A percentile compares a stretch with the other conserved stretches of the same genome.
These are phyloP conservation scores for Cnemophilus loriae DNA, from an alignment of 2,113 vertebrate species.

Conservation along the genomic window DNA sequence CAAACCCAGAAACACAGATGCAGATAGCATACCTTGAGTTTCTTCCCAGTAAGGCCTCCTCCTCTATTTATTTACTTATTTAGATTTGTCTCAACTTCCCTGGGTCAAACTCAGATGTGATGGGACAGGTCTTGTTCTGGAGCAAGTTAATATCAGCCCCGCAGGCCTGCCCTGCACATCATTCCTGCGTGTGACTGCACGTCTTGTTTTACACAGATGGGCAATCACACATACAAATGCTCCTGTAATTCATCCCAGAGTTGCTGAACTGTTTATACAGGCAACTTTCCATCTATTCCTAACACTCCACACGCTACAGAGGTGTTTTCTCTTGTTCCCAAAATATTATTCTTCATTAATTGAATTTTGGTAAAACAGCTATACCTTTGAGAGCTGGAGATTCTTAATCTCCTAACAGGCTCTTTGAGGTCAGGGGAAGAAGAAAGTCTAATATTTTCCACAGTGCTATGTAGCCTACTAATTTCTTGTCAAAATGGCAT, in stretches of 20 bases:
- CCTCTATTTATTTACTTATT: neutral
- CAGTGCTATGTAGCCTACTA: neutral
- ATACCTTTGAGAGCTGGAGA: conserved; percentile 8
- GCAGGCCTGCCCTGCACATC: neutral
- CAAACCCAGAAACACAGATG: neutral
- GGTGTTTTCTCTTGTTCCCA: conserved; percentile 28
- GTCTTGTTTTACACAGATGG: neutral
- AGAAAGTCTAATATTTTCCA: neutral
- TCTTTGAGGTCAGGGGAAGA: neutral
- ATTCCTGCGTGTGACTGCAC: neutral
- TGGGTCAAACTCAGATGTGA: neutral
- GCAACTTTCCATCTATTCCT: conserved; percentile 14
- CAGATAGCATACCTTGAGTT: neutral
- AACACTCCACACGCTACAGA: neutral
- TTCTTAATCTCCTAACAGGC: neutral
- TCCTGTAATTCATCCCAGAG: conserved; percentile 11
- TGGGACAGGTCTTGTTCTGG: neutral
- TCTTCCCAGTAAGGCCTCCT: neutral
- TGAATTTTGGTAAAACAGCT: neutral
- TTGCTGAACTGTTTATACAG: neutral
- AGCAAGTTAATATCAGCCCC: neutral
- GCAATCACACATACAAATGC: conserved; percentile 3
- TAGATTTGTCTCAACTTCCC: neutral
- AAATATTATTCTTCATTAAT: conserved; percentile 54
- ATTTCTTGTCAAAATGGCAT: neutral